A percentile compares a stretch with the other conserved stretches of the same genome.
Conservation (phyloP, 2,113 vertebrate species). For the Etheostoma spectabile region DNA sequence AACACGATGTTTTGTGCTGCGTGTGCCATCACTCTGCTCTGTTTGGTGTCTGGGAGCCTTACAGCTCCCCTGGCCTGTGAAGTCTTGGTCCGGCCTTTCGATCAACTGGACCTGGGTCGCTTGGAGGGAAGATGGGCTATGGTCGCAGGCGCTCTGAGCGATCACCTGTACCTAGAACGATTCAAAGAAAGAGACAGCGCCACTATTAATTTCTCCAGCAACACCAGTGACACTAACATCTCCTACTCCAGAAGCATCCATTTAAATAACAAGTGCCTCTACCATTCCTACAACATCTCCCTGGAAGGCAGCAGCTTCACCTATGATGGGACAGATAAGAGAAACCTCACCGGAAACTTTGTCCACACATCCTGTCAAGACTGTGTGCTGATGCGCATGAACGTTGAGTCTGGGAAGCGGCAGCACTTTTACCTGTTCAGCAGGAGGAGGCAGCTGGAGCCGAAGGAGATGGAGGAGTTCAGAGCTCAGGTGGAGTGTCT, state of each 20-base stretch:
- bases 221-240: not conserved
- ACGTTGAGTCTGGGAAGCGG: not conserved
- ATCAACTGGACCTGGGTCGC: not conserved
- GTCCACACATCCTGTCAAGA: constrained; percentile 44
- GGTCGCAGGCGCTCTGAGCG: constrained; percentile 55
- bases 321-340: constrained; percentile 29
- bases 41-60: constrained; percentile 14
- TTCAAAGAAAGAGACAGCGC: constrained; percentile 59
- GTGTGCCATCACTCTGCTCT: constrained; percentile 19
- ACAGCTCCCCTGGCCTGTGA: constrained; percentile 57
- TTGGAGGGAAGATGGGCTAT: constrained; percentile 57
- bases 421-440: constrained; percentile 65
- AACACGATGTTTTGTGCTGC: constrained; percentile 27
- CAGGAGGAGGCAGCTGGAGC: constrained; percentile 56
- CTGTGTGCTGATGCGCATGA: constrained; percentile 49
- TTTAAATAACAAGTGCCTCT: not conserved
- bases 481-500: constrained; percentile 60
- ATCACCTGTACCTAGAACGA: not conserved
- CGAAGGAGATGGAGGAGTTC: constrained; percentile 65
- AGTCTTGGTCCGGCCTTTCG: constrained; percentile 42
- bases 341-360: constrained; percentile 9
- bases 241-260: constrained; percentile 25
- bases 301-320: constrained; percentile 56
- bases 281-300: constrained; percentile 34
- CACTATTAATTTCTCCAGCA: constrained; percentile 23